A percentile compares a stretch with the other conserved stretches of the same genome.
phyloP scores from a whole-genome alignment of 2,888 invertebrate species.

The Cordilura impudica region DNA sequence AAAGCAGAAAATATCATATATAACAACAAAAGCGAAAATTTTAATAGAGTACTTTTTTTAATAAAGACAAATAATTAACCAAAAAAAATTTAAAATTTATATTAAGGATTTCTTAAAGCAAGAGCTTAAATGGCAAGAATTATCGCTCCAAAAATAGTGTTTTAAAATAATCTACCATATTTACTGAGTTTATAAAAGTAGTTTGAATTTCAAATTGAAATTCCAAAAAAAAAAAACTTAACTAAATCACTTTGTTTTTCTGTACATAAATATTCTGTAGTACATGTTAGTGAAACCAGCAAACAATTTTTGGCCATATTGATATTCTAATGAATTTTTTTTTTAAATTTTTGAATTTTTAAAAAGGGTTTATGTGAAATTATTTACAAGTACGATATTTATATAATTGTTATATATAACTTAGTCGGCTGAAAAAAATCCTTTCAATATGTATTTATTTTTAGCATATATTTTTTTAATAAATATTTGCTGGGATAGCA shows the following conservation, averaged over 20 bases:
- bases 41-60: slow-evolving; percentile 9
- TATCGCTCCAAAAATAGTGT: slow-evolving; percentile 37
- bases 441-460: neutral
- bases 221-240: slow-evolving; percentile 37
- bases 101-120: neutral
- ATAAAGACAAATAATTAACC: neutral
- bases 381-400: too few relatives aligned
- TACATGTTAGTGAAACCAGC: neutral
- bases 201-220: slow-evolving; percentile 63
- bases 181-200: slow-evolving; percentile 58
- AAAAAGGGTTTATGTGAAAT: too few relatives aligned
- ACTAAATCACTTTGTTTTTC: slow-evolving; percentile 53
- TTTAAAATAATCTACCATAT: slow-evolving; percentile 59
- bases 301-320: neutral
- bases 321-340: too few relatives aligned
- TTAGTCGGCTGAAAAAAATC: too few relatives aligned
- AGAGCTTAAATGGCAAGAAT: slow-evolving; percentile 1
- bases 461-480: neutral
- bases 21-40: neutral
- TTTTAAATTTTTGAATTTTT: too few relatives aligned
- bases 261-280: slow-evolving; percentile 40
- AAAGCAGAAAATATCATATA: neutral
- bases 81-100: slow-evolving; percentile 1
- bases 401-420: too few relatives aligned
- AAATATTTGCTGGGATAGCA: neutral